phyloP scores from a whole-genome alignment of 2,888 invertebrate species.

The Melanargia galathea region DNA sequence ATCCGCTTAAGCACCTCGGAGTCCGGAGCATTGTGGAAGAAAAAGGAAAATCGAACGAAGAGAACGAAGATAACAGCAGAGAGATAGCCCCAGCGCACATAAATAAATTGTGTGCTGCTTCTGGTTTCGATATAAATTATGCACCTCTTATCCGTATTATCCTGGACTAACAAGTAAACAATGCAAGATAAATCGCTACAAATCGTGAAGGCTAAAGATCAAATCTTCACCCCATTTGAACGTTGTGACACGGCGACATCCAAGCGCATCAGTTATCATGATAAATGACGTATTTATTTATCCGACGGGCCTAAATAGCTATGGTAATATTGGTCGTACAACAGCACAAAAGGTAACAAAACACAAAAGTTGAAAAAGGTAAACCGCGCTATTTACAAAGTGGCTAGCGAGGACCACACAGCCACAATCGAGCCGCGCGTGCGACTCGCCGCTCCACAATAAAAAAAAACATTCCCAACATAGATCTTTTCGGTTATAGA shows the following conservation, averaged over 20 bases:
- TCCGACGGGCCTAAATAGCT: constrained; percentile 82
- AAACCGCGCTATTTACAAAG: constrained; percentile 83
- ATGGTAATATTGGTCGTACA: constrained; percentile 82
- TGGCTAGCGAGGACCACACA: constrained; percentile 82
- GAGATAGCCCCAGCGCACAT: constrained; percentile 6
- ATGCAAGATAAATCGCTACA: constrained; percentile 69
- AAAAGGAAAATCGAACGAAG: constrained; percentile 17
- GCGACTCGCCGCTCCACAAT: constrained; percentile 73
- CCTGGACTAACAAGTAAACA: constrained; percentile 52
- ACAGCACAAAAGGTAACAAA: constrained; percentile 83
- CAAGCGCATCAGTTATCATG: constrained; percentile 79
- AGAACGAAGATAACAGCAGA: constrained; percentile 12
- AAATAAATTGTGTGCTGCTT: constrained; percentile 24
- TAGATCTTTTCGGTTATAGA: constrained; percentile 79
- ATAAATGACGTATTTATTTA: constrained; percentile 83
- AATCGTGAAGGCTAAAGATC: constrained; percentile 67
- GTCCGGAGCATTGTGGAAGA: constrained; percentile 1
- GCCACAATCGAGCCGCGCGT: constrained; percentile 81
- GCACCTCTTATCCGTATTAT: constrained; percentile 35
- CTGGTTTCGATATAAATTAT: constrained; percentile 32
- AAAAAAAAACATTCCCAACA: constrained; percentile 75
- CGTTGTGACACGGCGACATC: constrained; percentile 67
- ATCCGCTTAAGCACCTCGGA: too few relatives aligned
- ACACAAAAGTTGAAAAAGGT: constrained; percentile 83
- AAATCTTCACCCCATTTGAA: constrained; percentile 71